Conservation (phyloP, 2,888 invertebrate species). For the Dryobota labecula region DNA sequence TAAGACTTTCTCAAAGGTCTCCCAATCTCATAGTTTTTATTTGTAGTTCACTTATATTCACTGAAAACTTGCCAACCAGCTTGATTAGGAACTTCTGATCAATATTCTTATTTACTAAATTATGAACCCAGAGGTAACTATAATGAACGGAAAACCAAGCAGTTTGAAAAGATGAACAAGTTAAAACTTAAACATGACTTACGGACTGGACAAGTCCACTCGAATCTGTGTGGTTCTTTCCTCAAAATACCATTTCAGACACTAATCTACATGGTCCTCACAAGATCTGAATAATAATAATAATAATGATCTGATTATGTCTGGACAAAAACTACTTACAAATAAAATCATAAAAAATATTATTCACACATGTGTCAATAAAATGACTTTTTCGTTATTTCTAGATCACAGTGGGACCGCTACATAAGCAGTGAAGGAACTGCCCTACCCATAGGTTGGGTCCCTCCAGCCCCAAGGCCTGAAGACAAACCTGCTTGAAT, state of each 20-base stretch:
- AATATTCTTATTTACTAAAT: background rate
- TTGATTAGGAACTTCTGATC: background rate
- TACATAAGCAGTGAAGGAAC: constrained; percentile 87
- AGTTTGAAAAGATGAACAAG: background rate
- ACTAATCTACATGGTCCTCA: too few species aligned
- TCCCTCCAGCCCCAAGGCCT: constrained; percentile 83
- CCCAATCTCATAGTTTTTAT: background rate
- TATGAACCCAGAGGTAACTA: background rate
- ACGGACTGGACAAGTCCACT: background rate
- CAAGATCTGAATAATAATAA: too few species aligned
- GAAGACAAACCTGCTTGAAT: constrained; percentile 23
- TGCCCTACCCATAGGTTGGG: constrained; percentile 93
- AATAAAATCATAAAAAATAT: background rate
- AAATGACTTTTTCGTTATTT: constrained; percentile 66
- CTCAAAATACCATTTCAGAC: too few species aligned
- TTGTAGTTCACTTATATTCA: too few species aligned
- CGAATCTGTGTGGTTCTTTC: too few species aligned
- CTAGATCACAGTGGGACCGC: constrained; percentile 89
- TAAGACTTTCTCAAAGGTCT: background rate
- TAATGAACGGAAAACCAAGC: too few species aligned
- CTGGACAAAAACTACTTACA: too few species aligned
- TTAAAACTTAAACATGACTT: background rate
- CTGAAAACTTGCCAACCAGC: too few species aligned
- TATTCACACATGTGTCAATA: background rate
- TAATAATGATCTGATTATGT: too few species aligned